Evolutionary conservation across 2,797 vertebrate species (phyloP), one percentile per base, ranked within the genome.

Genomic region (Xenopus petersii): DNA sequence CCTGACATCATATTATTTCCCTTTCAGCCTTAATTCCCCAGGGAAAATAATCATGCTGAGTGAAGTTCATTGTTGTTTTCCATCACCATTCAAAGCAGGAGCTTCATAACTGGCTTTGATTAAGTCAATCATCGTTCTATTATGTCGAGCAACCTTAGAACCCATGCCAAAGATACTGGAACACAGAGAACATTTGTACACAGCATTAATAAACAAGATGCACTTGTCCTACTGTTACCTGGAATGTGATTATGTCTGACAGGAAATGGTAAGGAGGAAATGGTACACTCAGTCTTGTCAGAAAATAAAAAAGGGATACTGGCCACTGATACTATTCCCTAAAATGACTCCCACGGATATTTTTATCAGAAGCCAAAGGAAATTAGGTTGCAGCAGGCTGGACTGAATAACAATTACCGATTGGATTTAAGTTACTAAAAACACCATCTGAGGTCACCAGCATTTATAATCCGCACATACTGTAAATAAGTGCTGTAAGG

Each of bases 21-120:
- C 55, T 70, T 30, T 72, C 65, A 56, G 42, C 58, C 65, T 47
- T 54, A 55, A 66, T 77, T 78, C 75, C 75, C 70, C 75, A 73
- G 75, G 70, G 70, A 73, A 78, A 77, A 70, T 62, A 68, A 68
- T 46, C 17, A 13, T 13, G 56, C 16, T 62, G 54, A 58, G 30
- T 59, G 62, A 67, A 30, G 64, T 67, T 55, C 47, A 63, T 62
- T 77, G 64, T 73, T 55, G 58, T 62, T 56, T 63, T 73, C 56
- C 17, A n/a, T 47, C 17, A 12, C 59, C 48, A 69, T 61, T 64
- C 48, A 56, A 16, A 12, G 55, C 33, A 60, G 67, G 54, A 59
- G 48, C 36, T 72, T 71, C 46, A n/a, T 10, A 36, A 42, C 51
- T 46, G 9, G 51, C 51, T 26, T 42, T 69, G 54, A 33, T 58